Evolutionary conservation across 2,113 vertebrate species (phyloP).

Genomic region (Falcunculus frontatus): DNA sequence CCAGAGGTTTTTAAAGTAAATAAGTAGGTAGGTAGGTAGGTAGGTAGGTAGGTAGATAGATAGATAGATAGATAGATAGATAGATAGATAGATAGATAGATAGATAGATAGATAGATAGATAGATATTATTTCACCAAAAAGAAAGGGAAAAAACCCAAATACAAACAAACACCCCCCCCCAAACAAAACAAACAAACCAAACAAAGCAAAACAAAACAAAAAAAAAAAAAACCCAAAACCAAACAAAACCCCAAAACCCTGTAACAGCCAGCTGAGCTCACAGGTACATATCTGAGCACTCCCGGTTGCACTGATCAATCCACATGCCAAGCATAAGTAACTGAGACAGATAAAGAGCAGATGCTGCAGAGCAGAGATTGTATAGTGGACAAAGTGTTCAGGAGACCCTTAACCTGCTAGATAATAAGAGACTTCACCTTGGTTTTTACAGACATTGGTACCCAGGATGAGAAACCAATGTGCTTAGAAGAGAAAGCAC

Average conservation of each 20-base stretch:
- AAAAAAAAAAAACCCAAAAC: not conserved
- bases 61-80: not conserved
- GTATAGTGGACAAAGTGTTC: not conserved
- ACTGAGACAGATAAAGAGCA: conserved; percentile 1
- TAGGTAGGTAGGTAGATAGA: not conserved
- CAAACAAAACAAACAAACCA: not conserved
- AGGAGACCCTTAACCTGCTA: not conserved
- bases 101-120: not conserved
- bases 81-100: not conserved
- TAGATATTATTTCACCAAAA: not conserved
- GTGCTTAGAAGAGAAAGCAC: not conserved
- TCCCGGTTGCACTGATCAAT: not conserved
- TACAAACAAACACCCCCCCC: not conserved
- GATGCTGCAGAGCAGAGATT: not conserved
- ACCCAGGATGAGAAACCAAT: not conserved
- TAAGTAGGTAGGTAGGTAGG: not conserved
- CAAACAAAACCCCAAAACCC: not conserved
- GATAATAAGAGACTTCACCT: not conserved
- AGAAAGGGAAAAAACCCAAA: not conserved
- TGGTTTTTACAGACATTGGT: not conserved
- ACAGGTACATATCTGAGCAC: not conserved
- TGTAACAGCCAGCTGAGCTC: not conserved
- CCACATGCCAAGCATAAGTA: not conserved
- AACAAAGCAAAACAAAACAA: not conserved
- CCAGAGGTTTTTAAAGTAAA: not conserved